Base-by-base conservation (phyloP, 1,140 invertebrate species). In the Eurosta solidaginis region DNA sequence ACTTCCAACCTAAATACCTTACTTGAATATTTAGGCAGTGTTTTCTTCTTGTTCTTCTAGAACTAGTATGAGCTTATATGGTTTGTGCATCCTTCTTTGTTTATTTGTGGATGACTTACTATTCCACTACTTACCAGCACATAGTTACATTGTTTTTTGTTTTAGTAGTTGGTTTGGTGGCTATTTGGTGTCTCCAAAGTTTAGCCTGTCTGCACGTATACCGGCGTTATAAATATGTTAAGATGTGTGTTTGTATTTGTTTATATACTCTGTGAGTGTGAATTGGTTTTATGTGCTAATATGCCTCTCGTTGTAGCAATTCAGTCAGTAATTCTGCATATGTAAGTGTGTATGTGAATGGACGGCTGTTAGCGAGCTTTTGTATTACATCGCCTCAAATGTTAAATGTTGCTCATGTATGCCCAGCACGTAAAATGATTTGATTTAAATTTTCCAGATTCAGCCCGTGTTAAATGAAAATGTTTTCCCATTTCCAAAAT, bases 371-470 rank as follows among this genome's bases (percentile, higher is more conserved):
- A 59, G 42, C 47, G 25, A 22, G 42, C 7, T 33, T 40, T 68
- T 68, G 59, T 7, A 17, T 40, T 14, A 49, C 25, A 20, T 20
- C 33, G 7, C 59, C 63, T 54, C 63, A 27, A 14, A 22, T 40
- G 36, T 42, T 47, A 50, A 74, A 77, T 77, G 45, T 77, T 78
- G 14, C 36, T 17, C 81, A 83, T 82, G 81, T 81, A 85, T 85
- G 81, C 84, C 20, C 49, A 80, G 82, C 84, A 85, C 84, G 84
- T 85, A 85, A 85, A 82, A 77, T 82, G 84, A 85, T 85, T 85
- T 85, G 84, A 85, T 85, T 85, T 85, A 84, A 85, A 85, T 85
- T 85, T 85, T 82, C 82, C 83, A 84, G 84, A 85, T 85, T 85
- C 84, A 82, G 79, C 79, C 82, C 45, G 44, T 47, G 44, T 47